Conservation (phyloP, 2,888 invertebrate species). For the Coelogynopora nodosa region DNA sequence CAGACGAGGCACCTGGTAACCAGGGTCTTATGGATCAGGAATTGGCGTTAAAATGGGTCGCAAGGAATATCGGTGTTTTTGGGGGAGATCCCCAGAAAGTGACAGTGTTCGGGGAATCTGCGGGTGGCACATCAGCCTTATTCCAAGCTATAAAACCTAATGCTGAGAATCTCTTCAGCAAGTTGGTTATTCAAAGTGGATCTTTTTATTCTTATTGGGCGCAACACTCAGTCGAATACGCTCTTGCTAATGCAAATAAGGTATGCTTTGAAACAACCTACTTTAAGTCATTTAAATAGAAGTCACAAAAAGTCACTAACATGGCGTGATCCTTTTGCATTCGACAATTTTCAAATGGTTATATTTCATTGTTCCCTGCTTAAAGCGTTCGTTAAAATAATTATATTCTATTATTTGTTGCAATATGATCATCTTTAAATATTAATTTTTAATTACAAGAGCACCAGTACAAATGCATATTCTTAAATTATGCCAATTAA, state of each 20-base stretch:
- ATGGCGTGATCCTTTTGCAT: too few relatives aligned
- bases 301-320: too few relatives aligned
- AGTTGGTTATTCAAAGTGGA: conserved; percentile 53
- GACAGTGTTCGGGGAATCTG: conserved; percentile 56
- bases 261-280: background rate
- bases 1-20: conserved; percentile 47
- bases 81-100: conserved; percentile 53
- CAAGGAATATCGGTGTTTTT: conserved; percentile 50
- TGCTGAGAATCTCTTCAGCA: conserved; percentile 51
- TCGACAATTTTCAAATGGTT: too few relatives aligned
- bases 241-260: background rate
- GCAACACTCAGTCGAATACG: background rate
- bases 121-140: conserved; percentile 51
- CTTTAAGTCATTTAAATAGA: background rate
- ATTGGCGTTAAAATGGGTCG: conserved; percentile 48
- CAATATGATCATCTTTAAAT: too few relatives aligned
- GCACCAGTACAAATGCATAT: too few relatives aligned
- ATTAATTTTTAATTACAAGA: too few relatives aligned
- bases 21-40: conserved; percentile 49
- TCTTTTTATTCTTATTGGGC: conserved; percentile 50
- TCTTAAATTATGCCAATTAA: too few relatives aligned
- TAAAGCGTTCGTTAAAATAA: too few relatives aligned
- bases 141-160: conserved; percentile 52
- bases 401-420: too few relatives aligned
- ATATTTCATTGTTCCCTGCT: too few relatives aligned